Percentiles rank a stretch among this genome's conserved stretches.
These are phyloP conservation scores for Mimumesa dahlbomi DNA, from an alignment of 2,888 invertebrate genomes.

Conservation along the genomic window DNA sequence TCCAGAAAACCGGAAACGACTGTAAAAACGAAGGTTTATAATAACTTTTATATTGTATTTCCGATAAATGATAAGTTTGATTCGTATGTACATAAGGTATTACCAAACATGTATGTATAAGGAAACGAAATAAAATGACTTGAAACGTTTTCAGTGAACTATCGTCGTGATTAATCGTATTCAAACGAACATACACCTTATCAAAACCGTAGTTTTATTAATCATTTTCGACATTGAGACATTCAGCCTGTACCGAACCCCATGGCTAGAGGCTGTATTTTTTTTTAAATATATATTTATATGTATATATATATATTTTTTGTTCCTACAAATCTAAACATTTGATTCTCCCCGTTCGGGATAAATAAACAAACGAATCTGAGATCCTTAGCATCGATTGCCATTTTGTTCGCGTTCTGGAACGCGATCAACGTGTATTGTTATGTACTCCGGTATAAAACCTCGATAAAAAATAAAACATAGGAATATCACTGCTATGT, in stretches of 20 bases:
- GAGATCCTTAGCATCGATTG: slow-evolving; percentile 56
- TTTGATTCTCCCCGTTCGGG: slow-evolving; percentile 15
- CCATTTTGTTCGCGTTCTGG: slow-evolving; percentile 24
- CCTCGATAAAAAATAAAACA: slow-evolving; percentile 46
- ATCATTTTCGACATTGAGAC: slow-evolving; percentile 34
- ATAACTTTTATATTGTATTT: slow-evolving; percentile 39
- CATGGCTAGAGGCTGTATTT: neutral
- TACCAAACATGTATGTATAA: slow-evolving; percentile 30
- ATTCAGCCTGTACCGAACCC: slow-evolving; percentile 11
- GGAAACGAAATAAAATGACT: slow-evolving; percentile 48
- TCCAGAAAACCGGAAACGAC: neutral
- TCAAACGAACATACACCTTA: slow-evolving; percentile 25
- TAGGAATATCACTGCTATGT: slow-evolving; percentile 28
- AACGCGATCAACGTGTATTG: slow-evolving; percentile 14
- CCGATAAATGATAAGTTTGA: slow-evolving; percentile 29
- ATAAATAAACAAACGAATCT: slow-evolving; percentile 37
- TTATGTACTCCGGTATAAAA: slow-evolving; percentile 26
- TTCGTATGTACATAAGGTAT: slow-evolving; percentile 45
- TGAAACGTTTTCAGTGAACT: slow-evolving; percentile 40
- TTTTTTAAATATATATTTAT: too few species aligned
- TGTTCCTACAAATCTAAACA: slow-evolving; percentile 29
- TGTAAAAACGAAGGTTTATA: slow-evolving; percentile 11
- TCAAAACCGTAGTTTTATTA: slow-evolving; percentile 43
- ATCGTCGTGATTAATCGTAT: neutral
- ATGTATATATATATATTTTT: slow-evolving; percentile 15